phyloP scores from a whole-genome alignment of 2,888 invertebrate genomes.

The Acronicta alni region DNA sequence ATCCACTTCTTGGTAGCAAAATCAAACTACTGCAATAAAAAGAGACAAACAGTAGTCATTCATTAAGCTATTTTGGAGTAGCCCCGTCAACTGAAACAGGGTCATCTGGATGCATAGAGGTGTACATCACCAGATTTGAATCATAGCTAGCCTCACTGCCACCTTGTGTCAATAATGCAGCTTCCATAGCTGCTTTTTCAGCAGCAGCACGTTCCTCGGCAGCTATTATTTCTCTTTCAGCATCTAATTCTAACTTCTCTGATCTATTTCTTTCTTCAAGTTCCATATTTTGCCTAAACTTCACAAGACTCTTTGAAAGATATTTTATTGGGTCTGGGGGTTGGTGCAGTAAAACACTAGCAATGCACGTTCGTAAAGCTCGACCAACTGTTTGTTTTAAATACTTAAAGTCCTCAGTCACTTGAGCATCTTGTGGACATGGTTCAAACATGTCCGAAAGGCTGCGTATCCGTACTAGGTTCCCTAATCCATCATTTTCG shows the following conservation, averaged over 20 bases:
- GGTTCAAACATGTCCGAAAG: conserved; percentile 74
- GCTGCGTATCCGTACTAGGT: conserved; percentile 82
- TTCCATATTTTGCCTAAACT: conserved; percentile 80
- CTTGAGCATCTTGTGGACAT: conserved; percentile 79
- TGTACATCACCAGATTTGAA: conserved; percentile 77
- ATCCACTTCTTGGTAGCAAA: conserved; percentile 4
- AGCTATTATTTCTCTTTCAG: conserved; percentile 73
- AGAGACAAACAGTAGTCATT: not conserved
- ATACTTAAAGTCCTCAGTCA: conserved; percentile 83
- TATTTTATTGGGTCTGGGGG: conserved; percentile 83
- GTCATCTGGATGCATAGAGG: conserved; percentile 64
- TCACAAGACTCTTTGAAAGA: conserved; percentile 73
- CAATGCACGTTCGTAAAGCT: conserved; percentile 79
- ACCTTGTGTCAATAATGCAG: conserved; percentile 68
- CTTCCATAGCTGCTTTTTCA: conserved; percentile 75
- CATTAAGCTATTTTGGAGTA: conserved; percentile 62
- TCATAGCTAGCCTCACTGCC: conserved; percentile 83
- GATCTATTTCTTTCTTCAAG: conserved; percentile 69
- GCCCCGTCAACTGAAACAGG: conserved; percentile 51
- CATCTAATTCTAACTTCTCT: conserved; percentile 74
- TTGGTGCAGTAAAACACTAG: conserved; percentile 78
- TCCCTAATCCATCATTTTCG: conserved; percentile 85
- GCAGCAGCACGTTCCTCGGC: conserved; percentile 77
- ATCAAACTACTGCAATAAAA: conserved; percentile 5
- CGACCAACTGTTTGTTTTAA: conserved; percentile 77